phyloP scores from a whole-genome alignment of 2,113 vertebrate genomes.

The Dasyornis broadbenti region DNA sequence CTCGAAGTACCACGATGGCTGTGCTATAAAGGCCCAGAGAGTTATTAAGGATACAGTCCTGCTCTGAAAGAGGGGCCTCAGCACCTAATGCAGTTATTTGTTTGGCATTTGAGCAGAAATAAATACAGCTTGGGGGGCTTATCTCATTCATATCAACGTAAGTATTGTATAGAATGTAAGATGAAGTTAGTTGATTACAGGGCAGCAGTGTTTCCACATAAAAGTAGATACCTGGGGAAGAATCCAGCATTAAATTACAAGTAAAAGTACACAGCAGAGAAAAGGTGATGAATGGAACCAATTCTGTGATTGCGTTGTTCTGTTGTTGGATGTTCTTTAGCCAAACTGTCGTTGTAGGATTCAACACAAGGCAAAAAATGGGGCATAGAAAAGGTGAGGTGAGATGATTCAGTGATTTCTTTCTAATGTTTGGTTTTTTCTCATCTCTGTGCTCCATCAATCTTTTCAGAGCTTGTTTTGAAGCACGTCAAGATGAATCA shows the following conservation, averaged over 20 bases:
- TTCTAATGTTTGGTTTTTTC: not conserved
- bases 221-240: not conserved
- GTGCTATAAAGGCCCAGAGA: not conserved
- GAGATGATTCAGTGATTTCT: not conserved
- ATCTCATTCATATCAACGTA: rapidly evolving
- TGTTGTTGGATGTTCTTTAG: not conserved
- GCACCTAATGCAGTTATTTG: not conserved
- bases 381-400: not conserved
- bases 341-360: rapidly evolving
- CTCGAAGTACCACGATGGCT: not conserved
- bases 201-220: not conserved
- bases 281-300: not conserved
- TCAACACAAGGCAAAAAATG: not conserved
- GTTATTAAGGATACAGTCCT: not conserved
- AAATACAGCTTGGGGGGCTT: not conserved
- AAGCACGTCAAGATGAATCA: not conserved
- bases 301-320: not conserved
- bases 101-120: not conserved
- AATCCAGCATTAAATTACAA: not conserved
- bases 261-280: not conserved
- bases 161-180: not conserved
- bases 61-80: not conserved
- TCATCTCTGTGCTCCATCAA: not conserved
- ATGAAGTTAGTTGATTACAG: not conserved
- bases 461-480: not conserved